Percentiles rank a stretch among this genome's conserved stretches.
These are phyloP conservation scores for Potorous gilbertii DNA, from an alignment of 2,797 vertebrate species.

Conservation along the genomic window DNA sequence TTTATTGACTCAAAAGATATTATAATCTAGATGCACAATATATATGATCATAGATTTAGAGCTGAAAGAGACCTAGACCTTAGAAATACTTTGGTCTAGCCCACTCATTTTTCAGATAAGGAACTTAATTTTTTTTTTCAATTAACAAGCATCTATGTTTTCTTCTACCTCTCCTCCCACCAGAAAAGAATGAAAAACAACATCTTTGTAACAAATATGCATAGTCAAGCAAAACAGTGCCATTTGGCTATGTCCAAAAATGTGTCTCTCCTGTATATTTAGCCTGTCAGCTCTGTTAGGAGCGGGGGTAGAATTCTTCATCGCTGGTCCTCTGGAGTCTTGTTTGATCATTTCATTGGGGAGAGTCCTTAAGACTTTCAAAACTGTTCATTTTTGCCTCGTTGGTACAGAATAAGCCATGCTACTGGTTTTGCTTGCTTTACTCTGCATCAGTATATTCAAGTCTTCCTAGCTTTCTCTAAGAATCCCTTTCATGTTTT, in stretches of 20 bases:
- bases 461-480: neutral
- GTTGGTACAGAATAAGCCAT: neutral
- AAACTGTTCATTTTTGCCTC: neutral
- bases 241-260: neutral
- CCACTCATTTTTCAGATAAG: neutral
- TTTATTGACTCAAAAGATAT: neutral
- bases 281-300: neutral
- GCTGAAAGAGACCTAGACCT: neutral
- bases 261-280: neutral
- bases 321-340: neutral
- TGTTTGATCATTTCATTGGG: neutral
- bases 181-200: neutral
- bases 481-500: neutral
- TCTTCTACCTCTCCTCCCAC: neutral
- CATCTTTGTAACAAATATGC: neutral
- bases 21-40: neutral
- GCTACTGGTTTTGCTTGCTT: neutral
- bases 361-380: neutral
- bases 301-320: neutral
- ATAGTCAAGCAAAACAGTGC: neutral
- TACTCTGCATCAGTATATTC: neutral
- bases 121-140: neutral
- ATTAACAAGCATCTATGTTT: neutral
- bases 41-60: neutral
- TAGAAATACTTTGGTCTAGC: neutral